Conservation (phyloP, 92 coral and sea anemone genomes). For the Parazoanthus swiftii region DNA sequence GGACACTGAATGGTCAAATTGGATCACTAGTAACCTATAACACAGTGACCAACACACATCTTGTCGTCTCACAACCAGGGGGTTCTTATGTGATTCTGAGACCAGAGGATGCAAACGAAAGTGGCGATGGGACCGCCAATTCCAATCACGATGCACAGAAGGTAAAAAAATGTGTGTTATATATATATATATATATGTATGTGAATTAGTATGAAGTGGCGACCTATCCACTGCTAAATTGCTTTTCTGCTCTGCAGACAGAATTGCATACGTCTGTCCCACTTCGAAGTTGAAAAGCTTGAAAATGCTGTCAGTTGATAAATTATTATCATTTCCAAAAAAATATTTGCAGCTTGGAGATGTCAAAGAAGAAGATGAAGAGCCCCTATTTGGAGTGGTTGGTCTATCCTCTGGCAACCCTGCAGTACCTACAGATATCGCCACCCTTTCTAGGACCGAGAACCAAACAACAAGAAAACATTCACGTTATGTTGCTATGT, state of each 20-base stretch:
- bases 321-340: neutral
- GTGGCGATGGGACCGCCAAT: slow-evolving; percentile 1
- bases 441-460: slow-evolving; percentile 40
- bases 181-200: too few species aligned
- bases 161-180: neutral
- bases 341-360: neutral
- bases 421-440: slow-evolving; percentile 64
- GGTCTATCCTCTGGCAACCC: slow-evolving; percentile 54
- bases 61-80: slow-evolving; percentile 95
- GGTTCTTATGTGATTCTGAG: slow-evolving; percentile 75
- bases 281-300: too few species aligned
- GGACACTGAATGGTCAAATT: slow-evolving; percentile 83
- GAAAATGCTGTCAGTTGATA: too few species aligned
- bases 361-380: slow-evolving; percentile 24
- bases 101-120: slow-evolving; percentile 56
- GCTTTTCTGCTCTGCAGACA: too few species aligned
- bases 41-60: slow-evolving; percentile 56
- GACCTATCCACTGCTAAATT: too few species aligned
- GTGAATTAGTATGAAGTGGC: too few species aligned
- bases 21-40: slow-evolving; percentile 76
- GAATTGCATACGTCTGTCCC: too few species aligned
- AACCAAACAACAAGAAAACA: slow-evolving; percentile 30
- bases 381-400: slow-evolving; percentile 17
- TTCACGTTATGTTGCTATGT: slow-evolving; percentile 62
- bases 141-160: neutral